Base-by-base conservation (phyloP, 2,888 invertebrate species). In the Hypercompe scribonia region DNA sequence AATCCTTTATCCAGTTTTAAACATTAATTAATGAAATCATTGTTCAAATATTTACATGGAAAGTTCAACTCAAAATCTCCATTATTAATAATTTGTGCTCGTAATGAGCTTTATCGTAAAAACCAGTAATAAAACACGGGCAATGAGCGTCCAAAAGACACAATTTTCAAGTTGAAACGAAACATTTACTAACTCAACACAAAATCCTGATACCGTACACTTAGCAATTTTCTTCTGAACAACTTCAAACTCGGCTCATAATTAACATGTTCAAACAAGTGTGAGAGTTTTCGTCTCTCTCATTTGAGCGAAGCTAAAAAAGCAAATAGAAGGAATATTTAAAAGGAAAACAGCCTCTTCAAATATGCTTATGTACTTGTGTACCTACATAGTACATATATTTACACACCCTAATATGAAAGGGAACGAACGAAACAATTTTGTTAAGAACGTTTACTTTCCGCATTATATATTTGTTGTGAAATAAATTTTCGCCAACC, bases 191-290 rank as follows among this genome's bases (percentile, higher is more conserved):
- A 68, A 68, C 39, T 67, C 50, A 28, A 73, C 68, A 69, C 76
- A 68, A 78, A 80, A 75, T 70, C 54, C 68, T 76, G 67, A 77
- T 78, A 81, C 76, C 42, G 63, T 50, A 75, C 67, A 77, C 73
- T 71, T 72, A 67, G 76, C 71, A 77, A 78, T 80, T 81, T 82
- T 76, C 80, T 83, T 76, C 67, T 73, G 72, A 76, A 80, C 78
- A 78, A 76, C 61, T 71, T 42, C 54, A 76, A 82, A 80, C 79
- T 78, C 70, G 18, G 42, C 70, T 79, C 80, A 75, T 83, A 84
- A 84, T 84, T 84, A 84, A 76, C 80, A 77, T 84, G 80, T 80
- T 80, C 79, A 80, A 84, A 84, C 78, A 84, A 76, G 73, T 82
- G 80, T 76, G 76, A 79, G 75, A 65, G 71, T 72, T 76, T 46